Percentiles rank a stretch among this genome's conserved stretches.
These are phyloP conservation scores for Todiramphus saurophagus DNA, from an alignment of 2,113 vertebrate genomes.

Conservation along the genomic window DNA sequence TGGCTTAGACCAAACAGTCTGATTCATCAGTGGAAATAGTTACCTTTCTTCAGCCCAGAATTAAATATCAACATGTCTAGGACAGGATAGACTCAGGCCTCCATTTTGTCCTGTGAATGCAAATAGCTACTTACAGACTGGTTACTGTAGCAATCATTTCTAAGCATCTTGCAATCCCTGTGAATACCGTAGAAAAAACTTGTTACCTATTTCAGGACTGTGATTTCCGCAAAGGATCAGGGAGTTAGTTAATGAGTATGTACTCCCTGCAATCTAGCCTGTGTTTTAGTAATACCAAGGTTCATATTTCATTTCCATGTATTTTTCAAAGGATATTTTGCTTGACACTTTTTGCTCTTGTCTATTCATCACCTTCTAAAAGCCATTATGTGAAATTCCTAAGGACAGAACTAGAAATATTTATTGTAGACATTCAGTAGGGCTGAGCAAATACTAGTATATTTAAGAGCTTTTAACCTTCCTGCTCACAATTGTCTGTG, in stretches of 20 bases:
- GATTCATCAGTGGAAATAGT: not conserved
- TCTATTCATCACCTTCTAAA: not conserved
- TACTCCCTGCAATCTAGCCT: not conserved
- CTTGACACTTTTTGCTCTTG: not conserved
- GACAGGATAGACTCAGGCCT: not conserved
- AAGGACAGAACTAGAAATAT: not conserved
- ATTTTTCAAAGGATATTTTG: not conserved
- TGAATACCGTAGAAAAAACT: not conserved
- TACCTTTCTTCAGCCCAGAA: not conserved
- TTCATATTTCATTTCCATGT: not conserved
- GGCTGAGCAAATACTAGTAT: conserved; percentile 2
- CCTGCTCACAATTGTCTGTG: not conserved
- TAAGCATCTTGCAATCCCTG: not conserved
- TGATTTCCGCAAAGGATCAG: not conserved
- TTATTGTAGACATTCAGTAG: not conserved
- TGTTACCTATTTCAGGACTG: not conserved
- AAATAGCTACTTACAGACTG: not conserved
- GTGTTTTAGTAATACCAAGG: not conserved
- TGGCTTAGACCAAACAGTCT: not conserved
- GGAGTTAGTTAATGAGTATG: not conserved
- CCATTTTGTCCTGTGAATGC: not conserved
- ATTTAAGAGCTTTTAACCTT: not conserved
- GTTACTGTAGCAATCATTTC: not conserved
- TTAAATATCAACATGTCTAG: not conserved
- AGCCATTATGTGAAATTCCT: not conserved